Percentiles rank a stretch among this genome's conserved stretches.
phyloP scores from a whole-genome alignment of 2,113 vertebrate genomes.

The Saguinus midas region DNA sequence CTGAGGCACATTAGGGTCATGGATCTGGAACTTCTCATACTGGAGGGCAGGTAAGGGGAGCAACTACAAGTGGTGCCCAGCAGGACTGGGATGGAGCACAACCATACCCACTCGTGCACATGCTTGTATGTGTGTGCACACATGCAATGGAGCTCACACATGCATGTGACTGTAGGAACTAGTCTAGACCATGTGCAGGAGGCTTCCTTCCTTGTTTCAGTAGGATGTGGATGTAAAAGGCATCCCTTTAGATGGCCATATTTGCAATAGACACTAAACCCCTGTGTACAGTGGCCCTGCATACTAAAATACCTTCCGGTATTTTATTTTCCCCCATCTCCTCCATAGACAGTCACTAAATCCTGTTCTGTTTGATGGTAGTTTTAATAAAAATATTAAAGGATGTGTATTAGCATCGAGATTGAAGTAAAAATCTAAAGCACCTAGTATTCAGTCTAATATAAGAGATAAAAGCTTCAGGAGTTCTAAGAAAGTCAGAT shows the following conservation, averaged over 20 bases:
- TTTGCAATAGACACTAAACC: background rate
- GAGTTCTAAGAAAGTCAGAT: slow-evolving; percentile 35
- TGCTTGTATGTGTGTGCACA: accelerated
- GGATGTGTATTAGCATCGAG: background rate
- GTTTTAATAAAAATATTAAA: background rate
- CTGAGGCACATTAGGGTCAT: background rate
- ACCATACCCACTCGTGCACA: accelerated
- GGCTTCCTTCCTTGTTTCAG: background rate
- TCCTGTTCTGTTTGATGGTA: background rate
- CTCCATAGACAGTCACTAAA: background rate
- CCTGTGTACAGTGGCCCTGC: background rate
- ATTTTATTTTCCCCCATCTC: background rate
- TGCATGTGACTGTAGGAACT: accelerated
- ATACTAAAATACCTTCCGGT: background rate
- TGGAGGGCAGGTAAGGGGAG: background rate
- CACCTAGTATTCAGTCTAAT: background rate
- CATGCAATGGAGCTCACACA: accelerated
- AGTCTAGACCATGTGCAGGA: too few species aligned
- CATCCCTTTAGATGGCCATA: background rate
- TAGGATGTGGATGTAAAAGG: background rate
- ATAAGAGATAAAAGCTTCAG: background rate
- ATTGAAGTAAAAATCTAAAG: slow-evolving; percentile 7
- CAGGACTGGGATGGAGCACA: background rate
- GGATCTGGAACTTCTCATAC: background rate
- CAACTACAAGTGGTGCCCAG: background rate